A percentile compares a stretch with the other conserved stretches of the same genome.
These are phyloP conservation scores for Dreissena polymorpha DNA, from an alignment of 1,140 invertebrate genomes.

Conservation along the genomic window DNA sequence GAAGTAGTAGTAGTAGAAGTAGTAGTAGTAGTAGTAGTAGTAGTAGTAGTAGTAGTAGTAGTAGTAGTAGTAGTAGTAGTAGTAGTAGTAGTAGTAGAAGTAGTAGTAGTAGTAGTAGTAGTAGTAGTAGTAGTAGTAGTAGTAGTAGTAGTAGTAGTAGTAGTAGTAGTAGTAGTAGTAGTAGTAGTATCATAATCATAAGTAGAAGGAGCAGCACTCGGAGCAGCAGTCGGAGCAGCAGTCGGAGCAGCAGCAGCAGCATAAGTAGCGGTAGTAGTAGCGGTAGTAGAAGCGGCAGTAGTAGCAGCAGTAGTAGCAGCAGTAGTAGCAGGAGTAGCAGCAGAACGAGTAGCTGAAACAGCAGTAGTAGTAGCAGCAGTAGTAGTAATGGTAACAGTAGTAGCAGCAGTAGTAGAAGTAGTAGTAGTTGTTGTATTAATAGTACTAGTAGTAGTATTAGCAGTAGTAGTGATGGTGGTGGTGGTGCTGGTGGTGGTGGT, in stretches of 20 bases:
- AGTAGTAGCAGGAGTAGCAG: not conserved
- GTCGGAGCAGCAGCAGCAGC: no score
- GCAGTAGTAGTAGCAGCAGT: constrained; percentile 19
- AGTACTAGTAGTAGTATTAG: not conserved
- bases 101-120: constrained; percentile 8
- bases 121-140: constrained; percentile 19
- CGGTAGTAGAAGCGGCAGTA: not conserved
- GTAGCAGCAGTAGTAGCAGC: not conserved
- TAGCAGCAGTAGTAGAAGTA: constrained; percentile 10
- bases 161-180: constrained; percentile 11
- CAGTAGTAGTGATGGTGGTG: not conserved
- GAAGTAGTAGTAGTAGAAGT: not conserved
- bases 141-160: constrained; percentile 25
- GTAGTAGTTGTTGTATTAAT: not conserved
- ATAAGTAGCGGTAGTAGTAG: constrained; percentile 12
- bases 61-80: constrained; percentile 2
- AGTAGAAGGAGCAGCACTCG: constrained; percentile 7
- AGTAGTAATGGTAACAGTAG: constrained; percentile 10
- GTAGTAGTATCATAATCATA: not conserved
- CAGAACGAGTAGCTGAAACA: not conserved
- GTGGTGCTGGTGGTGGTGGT: not conserved
- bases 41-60: constrained; percentile 3
- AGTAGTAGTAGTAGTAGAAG: not conserved
- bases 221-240: constrained; percentile 13
- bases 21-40: constrained; percentile 2